Percentiles rank a stretch among this genome's conserved stretches.
phyloP scores from a whole-genome alignment of 2,797 vertebrate species.

The Coracias cyanogaster region DNA sequence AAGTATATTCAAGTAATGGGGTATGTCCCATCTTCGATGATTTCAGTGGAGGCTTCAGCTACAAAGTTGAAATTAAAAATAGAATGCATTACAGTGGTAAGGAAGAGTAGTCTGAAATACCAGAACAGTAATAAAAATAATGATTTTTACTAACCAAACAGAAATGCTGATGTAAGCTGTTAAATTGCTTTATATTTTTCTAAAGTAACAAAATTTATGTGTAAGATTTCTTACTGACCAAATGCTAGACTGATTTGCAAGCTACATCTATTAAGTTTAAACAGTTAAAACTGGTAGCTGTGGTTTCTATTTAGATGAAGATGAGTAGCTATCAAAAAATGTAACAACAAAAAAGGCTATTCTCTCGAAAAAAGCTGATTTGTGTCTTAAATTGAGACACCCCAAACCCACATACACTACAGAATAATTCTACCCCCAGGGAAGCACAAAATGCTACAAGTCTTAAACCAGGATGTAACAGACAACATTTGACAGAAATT shows the following conservation, averaged over 20 bases:
- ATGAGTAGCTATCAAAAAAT: neutral
- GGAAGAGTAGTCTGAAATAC: neutral
- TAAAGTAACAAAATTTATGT: neutral
- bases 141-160: neutral
- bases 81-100: neutral
- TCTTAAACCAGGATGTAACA: slow-evolving; percentile 35
- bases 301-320: neutral
- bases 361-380: slow-evolving; percentile 6
- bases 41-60: slow-evolving; percentile 20
- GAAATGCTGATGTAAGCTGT: neutral
- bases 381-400: neutral
- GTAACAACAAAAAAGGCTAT: neutral
- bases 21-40: slow-evolving; percentile 20
- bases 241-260: neutral
- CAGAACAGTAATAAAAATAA: neutral
- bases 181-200: neutral
- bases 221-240: neutral
- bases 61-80: slow-evolving; percentile 30
- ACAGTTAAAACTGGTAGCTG: neutral
- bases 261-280: neutral
- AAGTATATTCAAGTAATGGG: slow-evolving; percentile 57
- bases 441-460: slow-evolving; percentile 10
- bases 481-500: slow-evolving; percentile 58
- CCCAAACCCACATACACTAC: neutral
- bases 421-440: neutral